These are phyloP conservation scores for Venturia canescens DNA, from an alignment of 1,140 invertebrate genomes.

Conservation along the genomic window DNA sequence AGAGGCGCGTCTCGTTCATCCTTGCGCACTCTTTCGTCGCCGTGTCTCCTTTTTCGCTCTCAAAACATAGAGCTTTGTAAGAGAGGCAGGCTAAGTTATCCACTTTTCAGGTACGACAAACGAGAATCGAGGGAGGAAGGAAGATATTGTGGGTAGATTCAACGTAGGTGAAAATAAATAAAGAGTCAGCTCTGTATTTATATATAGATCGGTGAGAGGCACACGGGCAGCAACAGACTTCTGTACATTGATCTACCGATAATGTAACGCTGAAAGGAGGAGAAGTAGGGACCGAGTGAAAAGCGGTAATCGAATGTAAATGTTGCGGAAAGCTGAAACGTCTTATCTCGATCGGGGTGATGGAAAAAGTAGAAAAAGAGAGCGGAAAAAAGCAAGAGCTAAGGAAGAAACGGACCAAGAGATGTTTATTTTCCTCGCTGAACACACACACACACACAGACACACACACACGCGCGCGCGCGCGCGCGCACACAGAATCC, in stretches of 20 bases:
- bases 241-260: constrained; percentile 13
- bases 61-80: neutral
- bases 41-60: neutral
- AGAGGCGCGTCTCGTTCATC: neutral
- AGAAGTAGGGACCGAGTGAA: constrained; percentile 43
- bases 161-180: constrained; percentile 13
- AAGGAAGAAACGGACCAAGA: neutral
- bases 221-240: constrained; percentile 4
- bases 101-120: constrained; percentile 9
- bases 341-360: constrained; percentile 64
- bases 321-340: constrained; percentile 68
- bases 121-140: neutral
- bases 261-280: constrained; percentile 44
- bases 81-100: neutral
- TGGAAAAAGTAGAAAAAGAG: neutral
- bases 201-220: neutral
- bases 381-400: neutral
- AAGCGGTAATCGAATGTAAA: constrained; percentile 70
- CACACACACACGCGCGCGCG: neutral
- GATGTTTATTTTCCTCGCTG: neutral
- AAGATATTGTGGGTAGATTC: constrained; percentile 3
- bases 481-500: too few relatives aligned
- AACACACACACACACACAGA: neutral
- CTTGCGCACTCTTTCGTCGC: neutral
- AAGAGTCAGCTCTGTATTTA: neutral